Percentiles rank a stretch among this genome's conserved stretches.
Evolutionary conservation across 2,888 invertebrate genomes (phyloP).

Genomic region (Ophion slaviceki): DNA sequence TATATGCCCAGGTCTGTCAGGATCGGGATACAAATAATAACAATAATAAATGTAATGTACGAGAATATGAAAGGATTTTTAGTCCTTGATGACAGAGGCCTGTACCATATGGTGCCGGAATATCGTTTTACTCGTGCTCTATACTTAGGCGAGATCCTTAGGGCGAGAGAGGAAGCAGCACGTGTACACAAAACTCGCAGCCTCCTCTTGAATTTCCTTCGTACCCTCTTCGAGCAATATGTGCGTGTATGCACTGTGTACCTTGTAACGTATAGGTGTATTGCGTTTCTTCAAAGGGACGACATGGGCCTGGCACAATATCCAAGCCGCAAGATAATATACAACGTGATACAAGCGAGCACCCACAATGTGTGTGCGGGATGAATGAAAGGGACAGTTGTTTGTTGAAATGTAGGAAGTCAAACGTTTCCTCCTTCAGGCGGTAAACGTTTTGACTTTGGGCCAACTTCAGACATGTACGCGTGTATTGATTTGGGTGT

Average conservation of each 20-base stretch:
- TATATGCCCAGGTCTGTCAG: not conserved
- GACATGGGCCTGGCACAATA: not conserved
- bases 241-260: constrained; percentile 2
- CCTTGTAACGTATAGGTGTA: constrained; percentile 60
- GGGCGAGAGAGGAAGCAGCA: constrained; percentile 47
- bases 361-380: not conserved
- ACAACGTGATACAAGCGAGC: not conserved
- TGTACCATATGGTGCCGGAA: constrained; percentile 71
- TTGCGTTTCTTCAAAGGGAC: constrained; percentile 70
- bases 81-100: constrained; percentile 61
- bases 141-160: constrained; percentile 2
- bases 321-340: not conserved
- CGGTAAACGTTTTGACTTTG: not conserved
- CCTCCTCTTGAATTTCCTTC: constrained; percentile 42
- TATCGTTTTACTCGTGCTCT: constrained; percentile 51
- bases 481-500: not conserved
- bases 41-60: not conserved
- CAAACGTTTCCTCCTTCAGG: not conserved
- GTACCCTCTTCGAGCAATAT: not conserved
- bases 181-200: constrained; percentile 58
- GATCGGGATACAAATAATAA: not conserved
- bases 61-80: not conserved
- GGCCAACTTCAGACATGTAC: not conserved
- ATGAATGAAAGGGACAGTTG: not conserved
- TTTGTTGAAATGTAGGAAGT: not conserved